Conservation (phyloP, 1,140 invertebrate genomes). For the Lordiphosa stackelbergi region DNA sequence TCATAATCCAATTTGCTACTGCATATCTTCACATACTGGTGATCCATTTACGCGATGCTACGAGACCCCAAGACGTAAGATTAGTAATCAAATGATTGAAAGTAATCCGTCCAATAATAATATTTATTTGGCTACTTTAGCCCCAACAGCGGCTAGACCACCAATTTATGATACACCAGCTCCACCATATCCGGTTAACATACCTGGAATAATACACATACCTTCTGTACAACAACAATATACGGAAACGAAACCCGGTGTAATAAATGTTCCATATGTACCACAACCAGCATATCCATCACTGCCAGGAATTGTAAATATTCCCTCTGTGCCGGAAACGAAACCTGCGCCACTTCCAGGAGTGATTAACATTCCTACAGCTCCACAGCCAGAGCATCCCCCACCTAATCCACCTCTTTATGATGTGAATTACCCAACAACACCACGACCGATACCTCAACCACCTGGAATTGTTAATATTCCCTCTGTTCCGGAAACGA, state of each 20-base stretch:
- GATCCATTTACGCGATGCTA: conserved; percentile 82
- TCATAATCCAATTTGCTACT: conserved; percentile 86
- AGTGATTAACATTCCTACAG: conserved; percentile 41
- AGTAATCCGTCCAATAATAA: conserved; percentile 9
- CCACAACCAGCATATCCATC: conserved; percentile 17
- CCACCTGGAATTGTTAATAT: conserved; percentile 45
- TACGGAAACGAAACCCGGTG: not conserved
- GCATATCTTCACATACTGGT: conserved; percentile 85
- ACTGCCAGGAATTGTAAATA: conserved; percentile 10
- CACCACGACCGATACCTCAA: conserved; percentile 4
- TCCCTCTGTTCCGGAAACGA: conserved; percentile 26
- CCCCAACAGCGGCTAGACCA: conserved; percentile 12
- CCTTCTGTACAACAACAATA: conserved; percentile 10
- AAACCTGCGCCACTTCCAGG: conserved; percentile 26
- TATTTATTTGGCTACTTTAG: conserved; percentile 8
- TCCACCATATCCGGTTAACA: conserved; percentile 54
- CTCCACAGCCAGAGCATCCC: conserved; percentile 73
- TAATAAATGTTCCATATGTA: conserved; percentile 24
- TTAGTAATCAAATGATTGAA: not conserved
- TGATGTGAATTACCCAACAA: conserved; percentile 78
- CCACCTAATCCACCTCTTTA: conserved; percentile 85
- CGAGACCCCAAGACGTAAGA: conserved; percentile 77
- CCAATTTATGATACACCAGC: conserved; percentile 51
- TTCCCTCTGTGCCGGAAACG: no score
- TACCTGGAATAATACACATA: conserved; percentile 45